Base-by-base conservation (phyloP, 1,140 invertebrate genomes). In the Arion vulgaris region DNA sequence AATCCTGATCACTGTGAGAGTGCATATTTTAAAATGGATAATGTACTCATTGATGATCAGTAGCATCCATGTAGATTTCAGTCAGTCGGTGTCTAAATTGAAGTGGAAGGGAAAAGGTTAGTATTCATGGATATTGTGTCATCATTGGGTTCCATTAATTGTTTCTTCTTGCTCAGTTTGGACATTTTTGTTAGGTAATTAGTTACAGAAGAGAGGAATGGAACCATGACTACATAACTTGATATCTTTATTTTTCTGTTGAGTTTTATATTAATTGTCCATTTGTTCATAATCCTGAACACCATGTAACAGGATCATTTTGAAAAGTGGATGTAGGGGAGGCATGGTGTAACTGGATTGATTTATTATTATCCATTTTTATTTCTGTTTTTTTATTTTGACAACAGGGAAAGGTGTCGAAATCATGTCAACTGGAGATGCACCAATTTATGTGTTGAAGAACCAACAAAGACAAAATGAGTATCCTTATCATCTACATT, bases 1-100 rank as follows among this genome's bases (percentile, higher is more conserved):
- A 95, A 98, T 84, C 95, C 96, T 95, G 91, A 98, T 91, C 95
- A 98, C 17, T 99, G 98, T 93, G 99, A 99, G 93, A 96, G 97
- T 86, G 99, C 99, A 4, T 99, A 98, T 93, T 98, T 99, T 88
- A 99, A 99, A 94, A 99, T 99, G 99, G 98, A 99, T 89, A 99
- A 99, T 93, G 98, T 99, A 0, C 93, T 99, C 0, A 99, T 99
- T 88, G 99, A 99, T 93, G 99, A 99, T 91, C n/a, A 93, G 99
- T 71, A 94, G 99, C 87, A 99, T 99, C 87, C 98, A 99, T 92
- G 99, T 99, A 1, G 99, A 99, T 92, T 99, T 99, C 93, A 99
- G 97, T 87, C 99, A 99, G 90, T 99, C 97, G 68, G 98, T 99
- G 0, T 95, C 97, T 0, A 98, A 98, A 84, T 36, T 91, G 15